Base-by-base conservation (phyloP, 2,113 vertebrate genomes). In the Ochotona princeps region DNA sequence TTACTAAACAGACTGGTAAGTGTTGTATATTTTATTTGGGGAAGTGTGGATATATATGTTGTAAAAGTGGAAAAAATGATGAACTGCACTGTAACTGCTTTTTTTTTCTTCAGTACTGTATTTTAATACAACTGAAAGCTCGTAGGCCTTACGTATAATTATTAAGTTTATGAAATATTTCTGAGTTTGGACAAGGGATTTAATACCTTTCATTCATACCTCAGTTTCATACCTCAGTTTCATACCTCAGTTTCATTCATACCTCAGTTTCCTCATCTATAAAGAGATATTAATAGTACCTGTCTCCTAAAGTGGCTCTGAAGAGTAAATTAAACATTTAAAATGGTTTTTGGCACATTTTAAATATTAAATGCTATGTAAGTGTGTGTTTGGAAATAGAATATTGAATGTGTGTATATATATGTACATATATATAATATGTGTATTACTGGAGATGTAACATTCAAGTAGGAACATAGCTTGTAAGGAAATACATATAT, bases 1-100 rank as follows among this genome's bases (percentile, higher is more conserved):
- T 87, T 87, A 84, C 75, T 26, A 84, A 87, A 38, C 79, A 85
- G 69, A 80, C 90, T 84, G 80, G n/a, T 72, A 94, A 94, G 38
- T 89, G 12, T 14, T 63, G 18, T 87, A n/a, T 83, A 44, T 93
- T 92, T 92, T 89, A 61, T 89, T n/a, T 92, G 66, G 21, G 38
- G 9, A 44, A 4, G 3, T 87, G 28, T 89, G 10, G 57, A 25
- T 93, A 78, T 51, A 28, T 86, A 75, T 82, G 35, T 73, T 73
- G 3, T 5, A 92, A 87, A 92, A 84, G 73, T 76, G 35, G 82
- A 60, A 67, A 76, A 91, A 90, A 26, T 80, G 23, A 47, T 38
- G 63, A n/a, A 91, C 51, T 11, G 76, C 79, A 84, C 75, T 54
- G 75, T 81, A 87, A 87, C 35, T 80, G 81, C 35, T 12, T 14